phyloP scores from a whole-genome alignment of 2,113 vertebrate genomes.

The Barnardius zonarius region DNA sequence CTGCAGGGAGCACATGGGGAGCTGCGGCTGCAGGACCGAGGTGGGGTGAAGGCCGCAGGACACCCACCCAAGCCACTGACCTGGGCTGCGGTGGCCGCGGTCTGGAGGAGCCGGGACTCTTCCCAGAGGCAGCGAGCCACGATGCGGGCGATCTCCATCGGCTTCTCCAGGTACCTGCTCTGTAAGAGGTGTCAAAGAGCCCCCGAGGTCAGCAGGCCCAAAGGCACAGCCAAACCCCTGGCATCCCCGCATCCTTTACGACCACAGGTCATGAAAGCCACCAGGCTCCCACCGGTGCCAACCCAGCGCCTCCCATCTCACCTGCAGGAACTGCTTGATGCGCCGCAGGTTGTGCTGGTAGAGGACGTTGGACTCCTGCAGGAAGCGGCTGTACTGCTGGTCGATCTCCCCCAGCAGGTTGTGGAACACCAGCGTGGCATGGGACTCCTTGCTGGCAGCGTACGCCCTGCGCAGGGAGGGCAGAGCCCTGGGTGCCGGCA shows the following conservation, averaged over 20 bases:
- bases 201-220: neutral
- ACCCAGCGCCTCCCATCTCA: neutral
- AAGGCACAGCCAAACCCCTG: fast-evolving
- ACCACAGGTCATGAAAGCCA: fast-evolving
- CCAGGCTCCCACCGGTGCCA: neutral
- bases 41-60: neutral
- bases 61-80: slow-evolving; percentile 45
- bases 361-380: slow-evolving; percentile 96
- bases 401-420: slow-evolving; percentile 98
- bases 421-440: slow-evolving; percentile 96
- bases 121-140: slow-evolving; percentile 97
- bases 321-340: slow-evolving; percentile 98
- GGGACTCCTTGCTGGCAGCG: slow-evolving; percentile 95
- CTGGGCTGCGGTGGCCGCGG: slow-evolving; percentile 89
- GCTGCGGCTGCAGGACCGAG: neutral
- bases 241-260: neutral
- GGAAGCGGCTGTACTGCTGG: slow-evolving; percentile 98
- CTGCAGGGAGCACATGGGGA: fast-evolving
- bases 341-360: slow-evolving; percentile 97
- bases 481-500: neutral
- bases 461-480: slow-evolving; percentile 80
- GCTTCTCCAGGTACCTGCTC: slow-evolving; percentile 97
- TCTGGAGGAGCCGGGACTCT: slow-evolving; percentile 91
- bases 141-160: slow-evolving; percentile 96
- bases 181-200: neutral